Conservation (phyloP, 2,888 invertebrate genomes). For the Priocnemis perturbator region DNA sequence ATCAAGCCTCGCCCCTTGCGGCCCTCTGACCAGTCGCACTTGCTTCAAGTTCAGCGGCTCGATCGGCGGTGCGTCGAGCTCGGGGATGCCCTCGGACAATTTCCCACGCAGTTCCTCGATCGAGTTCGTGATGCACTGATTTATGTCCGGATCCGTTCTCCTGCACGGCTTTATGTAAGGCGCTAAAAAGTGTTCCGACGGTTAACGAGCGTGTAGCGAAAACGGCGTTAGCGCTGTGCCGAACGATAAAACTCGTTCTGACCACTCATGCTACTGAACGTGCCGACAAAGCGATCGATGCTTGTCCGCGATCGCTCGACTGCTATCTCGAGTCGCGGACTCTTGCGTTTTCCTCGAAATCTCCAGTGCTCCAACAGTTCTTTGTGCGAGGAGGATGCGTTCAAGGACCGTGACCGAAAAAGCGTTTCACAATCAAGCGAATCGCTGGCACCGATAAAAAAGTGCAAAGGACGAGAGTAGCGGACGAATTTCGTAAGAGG, state of each 20-base stretch:
- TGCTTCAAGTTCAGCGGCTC: slow-evolving; percentile 81
- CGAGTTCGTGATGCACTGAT: slow-evolving; percentile 80
- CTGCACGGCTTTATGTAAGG: slow-evolving; percentile 81
- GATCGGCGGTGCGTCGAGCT: slow-evolving; percentile 81
- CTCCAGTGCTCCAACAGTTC: too few species aligned
- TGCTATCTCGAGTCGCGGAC: too few species aligned
- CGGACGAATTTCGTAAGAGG: too few species aligned
- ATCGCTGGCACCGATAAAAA: too few species aligned
- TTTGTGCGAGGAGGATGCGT: too few species aligned
- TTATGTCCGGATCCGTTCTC: slow-evolving; percentile 80
- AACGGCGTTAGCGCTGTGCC: too few species aligned
- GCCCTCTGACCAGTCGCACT: slow-evolving; percentile 79
- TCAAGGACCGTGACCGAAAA: background rate
- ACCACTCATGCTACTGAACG: too few species aligned
- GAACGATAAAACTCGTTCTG: too few species aligned
- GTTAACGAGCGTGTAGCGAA: background rate
- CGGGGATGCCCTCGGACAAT: slow-evolving; percentile 81
- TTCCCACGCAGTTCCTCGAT: slow-evolving; percentile 79
- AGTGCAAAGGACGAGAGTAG: too few species aligned
- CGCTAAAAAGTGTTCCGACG: slow-evolving; percentile 75
- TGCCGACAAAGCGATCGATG: too few species aligned
- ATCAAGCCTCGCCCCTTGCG: slow-evolving; percentile 76
- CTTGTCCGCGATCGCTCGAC: too few species aligned
- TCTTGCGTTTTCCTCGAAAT: too few species aligned
- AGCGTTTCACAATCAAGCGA: slow-evolving; percentile 4